Evolutionary conservation across 2,888 invertebrate genomes (phyloP), one percentile per base, ranked within the genome.

Genomic region (Harmothoe impar): DNA sequence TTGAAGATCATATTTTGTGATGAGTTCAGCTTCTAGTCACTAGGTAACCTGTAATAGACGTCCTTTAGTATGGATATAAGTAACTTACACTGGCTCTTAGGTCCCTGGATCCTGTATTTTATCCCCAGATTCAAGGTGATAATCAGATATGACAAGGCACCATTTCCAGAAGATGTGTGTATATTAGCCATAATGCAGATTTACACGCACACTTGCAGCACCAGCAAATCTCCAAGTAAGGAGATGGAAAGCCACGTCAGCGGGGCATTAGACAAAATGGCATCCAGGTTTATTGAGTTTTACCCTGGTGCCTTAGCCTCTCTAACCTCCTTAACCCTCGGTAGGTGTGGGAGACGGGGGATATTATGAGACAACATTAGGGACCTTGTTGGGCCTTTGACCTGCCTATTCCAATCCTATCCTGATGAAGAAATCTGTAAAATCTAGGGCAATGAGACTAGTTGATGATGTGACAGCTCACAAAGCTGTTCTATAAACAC

Each of bases 211-310:
- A 12, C 23, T 20, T 1, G 25, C 62, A 20, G 23, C 25, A 20
- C 62, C 62, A 3, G 25, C 5, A 62, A 62, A 3, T 62, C 62
- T 62, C 62, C 25, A 3, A 15, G 3, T 62, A 62, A 62, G 62
- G 62, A 62, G 62, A 62, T 62, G 15, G 62, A 62, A 62, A 62
- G 62, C 23, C 62, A 62, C 62, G 62, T 62, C 62, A 62, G 20
- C 23, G 25, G 25, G 62, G n/a, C 62, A 62, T 62, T 62, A 62
- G 5, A 62, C 62, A 62, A 62, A 62, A 62, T 62, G 62, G 62
- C 62, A 15, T 62, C 62, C 23, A 3, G 25, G 20, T 62, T 62
- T 62, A 62, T 62, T n/a, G 62, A 62, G 62, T 62, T 62, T 62
- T n/a, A 62, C 23, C 62, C 62, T 62, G 62, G 62, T n/a, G 23